phyloP scores from a whole-genome alignment of 2,797 vertebrate genomes.

The Sparidentex hasta region DNA sequence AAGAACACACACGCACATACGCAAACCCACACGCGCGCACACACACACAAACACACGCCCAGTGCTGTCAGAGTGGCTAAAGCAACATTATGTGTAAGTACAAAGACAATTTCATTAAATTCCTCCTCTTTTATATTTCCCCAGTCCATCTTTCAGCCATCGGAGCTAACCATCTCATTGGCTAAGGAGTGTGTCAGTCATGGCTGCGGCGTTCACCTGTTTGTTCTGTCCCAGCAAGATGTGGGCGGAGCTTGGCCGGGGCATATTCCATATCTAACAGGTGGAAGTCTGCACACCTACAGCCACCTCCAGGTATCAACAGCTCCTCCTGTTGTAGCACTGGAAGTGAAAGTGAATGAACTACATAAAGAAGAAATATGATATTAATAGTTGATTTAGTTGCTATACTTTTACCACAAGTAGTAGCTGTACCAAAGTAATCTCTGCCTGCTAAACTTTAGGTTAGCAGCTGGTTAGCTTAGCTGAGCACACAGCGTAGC shows the following conservation, averaged over 20 bases:
- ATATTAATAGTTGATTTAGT: not conserved
- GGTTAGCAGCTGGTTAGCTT: not conserved
- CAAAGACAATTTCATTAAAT: not conserved
- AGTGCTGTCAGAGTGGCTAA: not conserved
- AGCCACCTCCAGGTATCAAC: slow-evolving; percentile 81
- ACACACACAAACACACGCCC: not conserved
- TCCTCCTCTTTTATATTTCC: not conserved
- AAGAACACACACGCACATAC: not conserved
- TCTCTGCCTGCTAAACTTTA: not conserved
- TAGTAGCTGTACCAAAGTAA: no score
- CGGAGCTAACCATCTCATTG: slow-evolving; percentile 78
- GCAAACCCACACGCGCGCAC: not conserved
- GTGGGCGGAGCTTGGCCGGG: slow-evolving; percentile 87
- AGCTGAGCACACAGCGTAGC: not conserved
- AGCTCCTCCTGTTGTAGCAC: rapidly evolving
- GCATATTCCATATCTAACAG: slow-evolving; percentile 83
- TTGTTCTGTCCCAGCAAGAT: slow-evolving; percentile 82
- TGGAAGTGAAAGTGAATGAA: not conserved
- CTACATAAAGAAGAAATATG: not conserved
- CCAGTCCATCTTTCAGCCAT: slow-evolving; percentile 86
- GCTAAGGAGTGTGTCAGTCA: slow-evolving; percentile 83
- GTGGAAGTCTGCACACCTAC: slow-evolving; percentile 83
- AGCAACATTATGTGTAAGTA: not conserved
- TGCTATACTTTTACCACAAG: not conserved
- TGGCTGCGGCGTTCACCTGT: slow-evolving; percentile 86